phyloP scores from a whole-genome alignment of 2,797 vertebrate genomes.

The Balearica regulorum region DNA sequence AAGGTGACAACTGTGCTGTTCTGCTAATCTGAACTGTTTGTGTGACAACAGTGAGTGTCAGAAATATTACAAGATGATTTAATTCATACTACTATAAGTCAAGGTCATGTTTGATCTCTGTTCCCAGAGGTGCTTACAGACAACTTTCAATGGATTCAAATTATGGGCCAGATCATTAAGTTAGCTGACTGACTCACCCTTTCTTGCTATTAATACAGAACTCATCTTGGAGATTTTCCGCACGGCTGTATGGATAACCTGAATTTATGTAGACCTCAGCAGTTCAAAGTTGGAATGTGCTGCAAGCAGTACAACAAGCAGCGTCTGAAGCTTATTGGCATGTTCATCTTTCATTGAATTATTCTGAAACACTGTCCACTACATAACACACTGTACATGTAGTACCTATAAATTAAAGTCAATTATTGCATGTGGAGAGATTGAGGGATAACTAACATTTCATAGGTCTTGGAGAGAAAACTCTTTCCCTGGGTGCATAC shows the following conservation, averaged over 20 bases:
- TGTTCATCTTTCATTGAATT: constrained; percentile 54
- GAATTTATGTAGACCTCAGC: constrained; percentile 71
- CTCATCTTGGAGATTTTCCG: constrained; percentile 71
- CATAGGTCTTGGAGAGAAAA: constrained; percentile 25
- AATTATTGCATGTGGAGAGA: constrained; percentile 27
- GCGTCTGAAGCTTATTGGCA: constrained; percentile 55
- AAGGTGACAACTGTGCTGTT: background rate
- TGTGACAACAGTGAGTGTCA: constrained; percentile 31
- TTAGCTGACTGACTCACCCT: constrained; percentile 54
- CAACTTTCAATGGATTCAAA: constrained; percentile 76
- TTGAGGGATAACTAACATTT: background rate
- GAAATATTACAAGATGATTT: constrained; percentile 63
- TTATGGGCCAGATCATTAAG: constrained; percentile 73
- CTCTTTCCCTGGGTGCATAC: background rate
- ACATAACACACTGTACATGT: constrained; percentile 15
- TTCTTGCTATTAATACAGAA: constrained; percentile 71
- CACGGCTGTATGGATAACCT: constrained; percentile 63
- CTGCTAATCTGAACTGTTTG: background rate
- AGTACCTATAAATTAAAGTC: constrained; percentile 58
- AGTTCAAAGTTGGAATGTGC: constrained; percentile 60
- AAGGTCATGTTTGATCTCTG: constrained; percentile 79
- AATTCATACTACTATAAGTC: constrained; percentile 67
- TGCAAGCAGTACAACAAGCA: constrained; percentile 50
- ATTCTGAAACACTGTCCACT: constrained; percentile 48
- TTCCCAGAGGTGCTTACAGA: constrained; percentile 72